phyloP scores from a whole-genome alignment of 2,113 vertebrate species.

The Callionymus lyra region DNA sequence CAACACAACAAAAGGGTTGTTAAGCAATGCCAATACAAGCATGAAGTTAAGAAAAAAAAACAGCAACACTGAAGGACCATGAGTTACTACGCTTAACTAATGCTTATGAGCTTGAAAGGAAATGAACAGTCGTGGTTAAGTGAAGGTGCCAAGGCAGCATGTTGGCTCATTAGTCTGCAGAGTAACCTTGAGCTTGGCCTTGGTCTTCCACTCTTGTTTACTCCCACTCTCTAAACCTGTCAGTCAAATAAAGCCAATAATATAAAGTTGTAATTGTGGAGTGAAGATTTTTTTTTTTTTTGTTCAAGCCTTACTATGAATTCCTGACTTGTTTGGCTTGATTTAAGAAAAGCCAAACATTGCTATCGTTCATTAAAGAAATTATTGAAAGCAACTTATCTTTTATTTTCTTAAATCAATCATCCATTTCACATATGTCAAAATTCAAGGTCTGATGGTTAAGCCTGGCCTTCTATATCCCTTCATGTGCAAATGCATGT shows the following conservation, averaged over 20 bases:
- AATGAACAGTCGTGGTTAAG: slow-evolving; percentile 41
- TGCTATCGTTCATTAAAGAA: too few relatives aligned
- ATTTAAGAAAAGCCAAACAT: too few relatives aligned
- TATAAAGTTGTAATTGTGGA: background rate
- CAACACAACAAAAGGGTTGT: slow-evolving; percentile 35
- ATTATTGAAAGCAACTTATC: too few relatives aligned
- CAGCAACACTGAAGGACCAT: slow-evolving; percentile 3
- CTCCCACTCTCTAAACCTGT: slow-evolving; percentile 1
- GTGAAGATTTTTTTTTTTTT: too few relatives aligned
- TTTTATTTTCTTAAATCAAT: too few relatives aligned
- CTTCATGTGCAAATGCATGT: too few relatives aligned
- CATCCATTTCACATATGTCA: too few relatives aligned
- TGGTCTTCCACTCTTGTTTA: slow-evolving; percentile 9
- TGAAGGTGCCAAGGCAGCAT: slow-evolving; percentile 33
- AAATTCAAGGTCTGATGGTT: too few relatives aligned
- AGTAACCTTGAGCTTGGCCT: slow-evolving; percentile 35
- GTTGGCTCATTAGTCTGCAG: slow-evolving; percentile 40
- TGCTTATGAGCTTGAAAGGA: slow-evolving; percentile 44
- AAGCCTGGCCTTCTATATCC: too few relatives aligned
- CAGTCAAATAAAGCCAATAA: slow-evolving; percentile 5
- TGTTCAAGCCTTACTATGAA: too few relatives aligned
- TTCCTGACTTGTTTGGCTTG: too few relatives aligned
- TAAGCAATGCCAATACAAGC: slow-evolving; percentile 20
- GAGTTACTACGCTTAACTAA: slow-evolving; percentile 44
- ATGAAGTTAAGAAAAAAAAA: slow-evolving; percentile 5